Evolutionary conservation across 2,113 vertebrate species (phyloP), one percentile per base, ranked within the genome.

Genomic region (Ammodytes dubius): DNA sequence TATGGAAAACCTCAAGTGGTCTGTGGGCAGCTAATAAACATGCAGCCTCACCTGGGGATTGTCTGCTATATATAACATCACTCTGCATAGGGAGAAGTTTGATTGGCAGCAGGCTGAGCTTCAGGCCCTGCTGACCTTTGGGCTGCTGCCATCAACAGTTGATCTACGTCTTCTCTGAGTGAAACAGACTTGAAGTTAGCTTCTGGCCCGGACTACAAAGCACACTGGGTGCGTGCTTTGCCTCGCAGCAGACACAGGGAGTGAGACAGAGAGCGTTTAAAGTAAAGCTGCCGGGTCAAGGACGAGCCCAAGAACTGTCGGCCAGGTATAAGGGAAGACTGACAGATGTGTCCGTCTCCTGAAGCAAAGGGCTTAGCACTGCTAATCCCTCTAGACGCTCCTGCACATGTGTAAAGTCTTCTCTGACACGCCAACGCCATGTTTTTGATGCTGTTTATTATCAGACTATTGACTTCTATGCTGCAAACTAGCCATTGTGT

Each of bases 161-260:
- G 60, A 85, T 57, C 37, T 39, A 13, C 47, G 43, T 68, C 50
- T 81, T 70, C 61, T 73, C 52, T 53, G 58, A 76, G 42, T 75
- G 71, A 82, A 85, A 19, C 71, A 61, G 76, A n/a, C 60, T 1
- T 77, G 19, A 81, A 74, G 54, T 79, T 68, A 60, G 67, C 63
- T 74, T 12, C 90, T 93, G 89, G 89, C 88, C 27, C 79, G 75
- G 49, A 88, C 78, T 91, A 92, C 88, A 95, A 91, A 95, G 91
- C 74, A 61, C 89, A 84, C 77, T 56, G 66, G 76, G 85, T 87
- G 88, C 66, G 78, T 46, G n/a, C 42, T 64, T 42, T 58, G 2
- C 70, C 47, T 70, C 42, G 60, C 49, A 49, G 78, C 66, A 75
- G 46, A 81, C 69, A 7, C 14, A 27, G 4, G 77, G 63, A 87